A percentile compares a stretch with the other conserved stretches of the same genome.
Evolutionary conservation across 2,888 invertebrate genomes (phyloP).

Genomic region (Gymnocheta viridis): DNA sequence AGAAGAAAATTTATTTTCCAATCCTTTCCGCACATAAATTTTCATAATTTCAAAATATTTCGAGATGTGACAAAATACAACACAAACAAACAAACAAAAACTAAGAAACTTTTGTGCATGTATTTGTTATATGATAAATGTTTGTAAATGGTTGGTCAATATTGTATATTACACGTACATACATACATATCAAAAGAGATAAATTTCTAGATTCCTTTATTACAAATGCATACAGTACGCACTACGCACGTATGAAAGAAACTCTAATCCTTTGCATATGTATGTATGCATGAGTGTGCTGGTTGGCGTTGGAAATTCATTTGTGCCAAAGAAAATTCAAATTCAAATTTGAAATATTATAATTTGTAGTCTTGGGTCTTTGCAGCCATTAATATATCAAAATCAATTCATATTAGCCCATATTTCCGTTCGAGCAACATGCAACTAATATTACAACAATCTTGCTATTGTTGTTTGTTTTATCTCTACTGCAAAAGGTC

Average conservation of each 20-base stretch:
- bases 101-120: constrained; percentile 22
- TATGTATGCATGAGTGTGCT: not conserved
- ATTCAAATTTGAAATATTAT: constrained; percentile 58
- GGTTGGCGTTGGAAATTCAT: constrained; percentile 30
- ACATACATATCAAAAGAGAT: constrained; percentile 49
- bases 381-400: constrained; percentile 80
- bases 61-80: constrained; percentile 46
- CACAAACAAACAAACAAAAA: not conserved
- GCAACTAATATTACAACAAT: constrained; percentile 26
- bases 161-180: no score
- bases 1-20: constrained; percentile 79
- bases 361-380: constrained; percentile 61
- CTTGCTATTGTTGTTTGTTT: constrained; percentile 45
- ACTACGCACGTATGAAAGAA: no score
- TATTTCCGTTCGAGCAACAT: constrained; percentile 56
- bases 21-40: constrained; percentile 81
- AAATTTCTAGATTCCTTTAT: constrained; percentile 58
- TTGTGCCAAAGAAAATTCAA: constrained; percentile 57
- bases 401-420: constrained; percentile 79
- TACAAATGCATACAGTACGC: constrained; percentile 26
- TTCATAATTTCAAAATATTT: constrained; percentile 70
- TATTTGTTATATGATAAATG: constrained; percentile 5
- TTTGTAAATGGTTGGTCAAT: constrained; percentile 67
- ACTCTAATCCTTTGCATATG: no score
- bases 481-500: constrained; percentile 42